Percentiles rank a stretch among this genome's conserved stretches.
These are phyloP conservation scores for Lerista edwardsae DNA, from an alignment of 2,797 vertebrate genomes.

Conservation along the genomic window DNA sequence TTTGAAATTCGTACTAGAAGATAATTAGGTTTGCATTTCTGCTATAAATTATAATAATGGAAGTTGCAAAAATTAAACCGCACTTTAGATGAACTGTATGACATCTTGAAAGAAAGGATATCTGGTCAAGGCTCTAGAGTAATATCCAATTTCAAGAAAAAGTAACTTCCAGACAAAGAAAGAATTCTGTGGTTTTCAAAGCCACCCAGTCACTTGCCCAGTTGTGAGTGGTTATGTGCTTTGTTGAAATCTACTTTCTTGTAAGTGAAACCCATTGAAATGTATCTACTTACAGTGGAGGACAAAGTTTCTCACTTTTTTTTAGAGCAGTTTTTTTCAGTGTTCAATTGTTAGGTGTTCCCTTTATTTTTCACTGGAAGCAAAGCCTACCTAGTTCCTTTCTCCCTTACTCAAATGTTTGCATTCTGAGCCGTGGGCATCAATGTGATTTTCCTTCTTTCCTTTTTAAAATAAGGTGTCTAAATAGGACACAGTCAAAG, in stretches of 20 bases:
- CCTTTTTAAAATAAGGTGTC: neutral
- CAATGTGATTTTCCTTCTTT: neutral
- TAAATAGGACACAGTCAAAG: neutral
- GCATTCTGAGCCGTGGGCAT: neutral
- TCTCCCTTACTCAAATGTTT: neutral
- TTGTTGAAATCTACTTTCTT: neutral
- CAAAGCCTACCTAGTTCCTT: neutral
- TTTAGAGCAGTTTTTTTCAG: neutral
- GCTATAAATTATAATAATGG: neutral
- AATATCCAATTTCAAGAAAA: neutral
- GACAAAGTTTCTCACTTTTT: neutral
- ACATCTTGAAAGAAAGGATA: neutral
- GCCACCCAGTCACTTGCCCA: neutral
- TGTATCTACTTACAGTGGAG: neutral
- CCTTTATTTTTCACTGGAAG: neutral
- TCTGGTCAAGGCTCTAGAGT: neutral
- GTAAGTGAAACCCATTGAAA: neutral
- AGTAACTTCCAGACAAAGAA: too few species aligned
- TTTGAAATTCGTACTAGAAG: neutral
- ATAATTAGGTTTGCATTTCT: neutral
- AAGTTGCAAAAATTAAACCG: neutral
- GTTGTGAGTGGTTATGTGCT: neutral
- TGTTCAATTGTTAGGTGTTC: neutral
- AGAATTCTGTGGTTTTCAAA: neutral
- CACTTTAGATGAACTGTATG: neutral